Evolutionary conservation across 2,113 vertebrate species (phyloP).

Genomic region (Tenrec ecaudatus): DNA sequence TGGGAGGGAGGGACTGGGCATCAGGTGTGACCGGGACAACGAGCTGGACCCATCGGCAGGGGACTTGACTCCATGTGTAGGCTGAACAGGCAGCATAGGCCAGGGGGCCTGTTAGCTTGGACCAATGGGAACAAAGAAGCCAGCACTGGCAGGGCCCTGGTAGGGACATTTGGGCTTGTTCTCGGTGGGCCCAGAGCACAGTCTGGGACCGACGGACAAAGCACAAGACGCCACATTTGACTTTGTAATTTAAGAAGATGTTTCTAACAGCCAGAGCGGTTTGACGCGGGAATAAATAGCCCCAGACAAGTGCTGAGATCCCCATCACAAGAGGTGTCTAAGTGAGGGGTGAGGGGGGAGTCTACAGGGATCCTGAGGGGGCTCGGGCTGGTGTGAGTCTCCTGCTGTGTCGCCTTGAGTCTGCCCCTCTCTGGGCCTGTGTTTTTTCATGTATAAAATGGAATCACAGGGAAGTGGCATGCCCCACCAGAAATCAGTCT

Average conservation of each 20-base stretch:
- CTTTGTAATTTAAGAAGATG: neutral
- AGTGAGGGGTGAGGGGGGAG: neutral
- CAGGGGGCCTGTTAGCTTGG: neutral
- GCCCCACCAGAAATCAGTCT: neutral
- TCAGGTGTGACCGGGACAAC: neutral
- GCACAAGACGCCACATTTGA: neutral
- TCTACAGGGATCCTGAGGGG: neutral
- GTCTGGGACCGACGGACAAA: neutral
- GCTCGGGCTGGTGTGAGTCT: neutral
- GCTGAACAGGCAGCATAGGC: neutral
- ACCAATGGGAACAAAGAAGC: neutral
- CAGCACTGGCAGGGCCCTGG: too few relatives aligned
- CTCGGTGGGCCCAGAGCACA: neutral
- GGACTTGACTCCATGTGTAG: fast-evolving
- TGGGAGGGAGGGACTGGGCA: neutral
- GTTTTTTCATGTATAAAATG: neutral
- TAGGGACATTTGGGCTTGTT: neutral
- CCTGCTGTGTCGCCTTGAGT: neutral
- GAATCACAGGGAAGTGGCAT: too few relatives aligned
- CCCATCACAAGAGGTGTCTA: neutral
- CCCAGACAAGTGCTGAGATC: neutral
- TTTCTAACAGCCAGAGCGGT: neutral
- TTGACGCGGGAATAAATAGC: neutral
- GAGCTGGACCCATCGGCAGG: neutral
- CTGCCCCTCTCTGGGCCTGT: neutral